Evolutionary conservation across 2,888 invertebrate species (phyloP).

Genomic region (Sclerodermus sp.): DNA sequence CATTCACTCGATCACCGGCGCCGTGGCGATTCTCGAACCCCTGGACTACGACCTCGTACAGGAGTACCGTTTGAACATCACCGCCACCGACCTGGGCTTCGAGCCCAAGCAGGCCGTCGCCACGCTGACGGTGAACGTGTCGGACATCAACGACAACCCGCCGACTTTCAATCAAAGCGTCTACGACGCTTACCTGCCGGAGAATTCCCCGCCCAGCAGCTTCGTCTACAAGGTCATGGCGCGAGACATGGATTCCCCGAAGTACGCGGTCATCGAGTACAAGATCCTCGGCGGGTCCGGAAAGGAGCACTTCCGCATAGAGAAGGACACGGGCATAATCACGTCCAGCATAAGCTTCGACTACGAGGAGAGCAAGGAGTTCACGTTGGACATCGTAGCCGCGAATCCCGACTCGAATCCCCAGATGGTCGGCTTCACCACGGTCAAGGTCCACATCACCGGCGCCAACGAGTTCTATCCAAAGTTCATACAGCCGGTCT

Average conservation of each 20-base stretch:
- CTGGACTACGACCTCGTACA: slow-evolving; percentile 86
- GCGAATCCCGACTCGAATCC: slow-evolving; percentile 78
- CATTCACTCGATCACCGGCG: slow-evolving; percentile 76
- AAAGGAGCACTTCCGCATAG: slow-evolving; percentile 75
- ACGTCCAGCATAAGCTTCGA: slow-evolving; percentile 79
- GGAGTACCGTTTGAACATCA: slow-evolving; percentile 84
- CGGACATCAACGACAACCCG: slow-evolving; percentile 92
- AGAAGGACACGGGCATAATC: slow-evolving; percentile 75
- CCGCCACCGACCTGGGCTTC: slow-evolving; percentile 84
- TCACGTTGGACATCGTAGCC: slow-evolving; percentile 77
- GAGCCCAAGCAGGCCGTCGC: slow-evolving; percentile 76
- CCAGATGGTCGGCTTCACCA: slow-evolving; percentile 73
- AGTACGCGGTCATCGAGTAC: slow-evolving; percentile 84
- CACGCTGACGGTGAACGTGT: slow-evolving; percentile 80
- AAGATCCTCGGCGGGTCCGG: slow-evolving; percentile 77
- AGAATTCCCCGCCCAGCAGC: slow-evolving; percentile 78
- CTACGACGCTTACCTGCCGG: slow-evolving; percentile 78
- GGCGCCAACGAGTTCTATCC: slow-evolving; percentile 90
- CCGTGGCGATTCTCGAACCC: slow-evolving; percentile 75
- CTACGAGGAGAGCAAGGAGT: slow-evolving; percentile 79
- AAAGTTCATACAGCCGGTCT: slow-evolving; percentile 84
- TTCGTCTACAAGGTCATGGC: slow-evolving; percentile 77
- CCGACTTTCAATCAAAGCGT: slow-evolving; percentile 79
- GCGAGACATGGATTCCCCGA: slow-evolving; percentile 82
- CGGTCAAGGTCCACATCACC: slow-evolving; percentile 74